phyloP scores from a whole-genome alignment of 2,797 vertebrate species.

The Cheirogaleus major region DNA sequence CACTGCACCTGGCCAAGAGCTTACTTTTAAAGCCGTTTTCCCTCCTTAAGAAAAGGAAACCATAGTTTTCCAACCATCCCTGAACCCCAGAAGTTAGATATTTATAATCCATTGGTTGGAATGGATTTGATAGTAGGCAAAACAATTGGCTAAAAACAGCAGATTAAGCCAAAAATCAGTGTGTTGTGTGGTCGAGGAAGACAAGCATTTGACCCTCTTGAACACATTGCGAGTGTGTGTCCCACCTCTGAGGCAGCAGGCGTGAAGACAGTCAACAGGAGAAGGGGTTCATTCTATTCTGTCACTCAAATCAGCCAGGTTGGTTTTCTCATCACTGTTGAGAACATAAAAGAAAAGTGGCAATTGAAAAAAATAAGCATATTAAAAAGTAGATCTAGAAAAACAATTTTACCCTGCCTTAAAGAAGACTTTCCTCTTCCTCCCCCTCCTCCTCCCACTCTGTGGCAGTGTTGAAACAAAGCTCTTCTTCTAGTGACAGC shows the following conservation, averaged over 20 bases:
- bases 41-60: slow-evolving; percentile 52
- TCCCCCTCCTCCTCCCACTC: slow-evolving; percentile 58
- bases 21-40: slow-evolving; percentile 47
- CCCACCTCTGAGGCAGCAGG: background rate
- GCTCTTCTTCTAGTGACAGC: slow-evolving; percentile 65
- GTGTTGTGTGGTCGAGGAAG: background rate
- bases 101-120: background rate
- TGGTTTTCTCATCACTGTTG: slow-evolving; percentile 59
- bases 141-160: slow-evolving; percentile 16
- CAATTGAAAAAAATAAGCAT: background rate
- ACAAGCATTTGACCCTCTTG: background rate
- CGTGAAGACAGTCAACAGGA: background rate
- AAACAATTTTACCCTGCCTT: slow-evolving; percentile 57
- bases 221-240: background rate
- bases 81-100: slow-evolving; percentile 30
- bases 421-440: slow-evolving; percentile 39
- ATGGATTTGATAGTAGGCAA: background rate
- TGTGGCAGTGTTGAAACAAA: background rate
- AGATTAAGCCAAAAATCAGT: background rate
- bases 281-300: background rate
- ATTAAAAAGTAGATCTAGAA: slow-evolving; percentile 59
- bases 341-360: slow-evolving; percentile 57
- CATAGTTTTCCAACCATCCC: slow-evolving; percentile 31
- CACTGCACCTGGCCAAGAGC: background rate
- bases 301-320: slow-evolving; percentile 14